phyloP scores from a whole-genome alignment of 2,888 invertebrate genomes.

The Meloe dianella region DNA sequence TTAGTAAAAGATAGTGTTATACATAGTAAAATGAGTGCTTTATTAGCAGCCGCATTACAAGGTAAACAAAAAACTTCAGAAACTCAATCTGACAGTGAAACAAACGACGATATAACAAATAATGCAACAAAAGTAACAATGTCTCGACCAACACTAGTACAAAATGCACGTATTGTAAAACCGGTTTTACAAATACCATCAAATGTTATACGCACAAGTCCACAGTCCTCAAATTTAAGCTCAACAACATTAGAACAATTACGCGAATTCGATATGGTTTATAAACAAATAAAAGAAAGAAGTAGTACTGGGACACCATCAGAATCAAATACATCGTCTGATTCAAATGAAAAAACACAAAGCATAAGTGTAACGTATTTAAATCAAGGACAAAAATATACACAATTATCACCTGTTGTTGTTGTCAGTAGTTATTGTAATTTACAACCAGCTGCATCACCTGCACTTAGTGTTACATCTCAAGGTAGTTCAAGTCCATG shows the following conservation, averaged over 20 bases:
- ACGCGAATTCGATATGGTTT: conserved; percentile 79
- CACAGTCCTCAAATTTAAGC: conserved; percentile 69
- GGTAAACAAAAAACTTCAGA: conserved; percentile 52
- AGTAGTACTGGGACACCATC: conserved; percentile 64
- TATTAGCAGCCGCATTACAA: conserved; percentile 60
- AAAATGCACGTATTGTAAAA: conserved; percentile 65
- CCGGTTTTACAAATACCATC: conserved; percentile 67
- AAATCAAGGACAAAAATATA: conserved; percentile 61
- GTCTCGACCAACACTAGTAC: conserved; percentile 63
- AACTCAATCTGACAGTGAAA: conserved; percentile 37
- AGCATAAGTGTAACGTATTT: conserved; percentile 64
- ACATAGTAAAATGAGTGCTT: conserved; percentile 60
- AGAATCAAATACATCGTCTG: conserved; percentile 42
- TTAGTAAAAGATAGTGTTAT: conserved; percentile 59
- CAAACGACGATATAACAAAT: conserved; percentile 38
- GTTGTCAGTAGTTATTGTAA: conserved; percentile 65
- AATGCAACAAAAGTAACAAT: conserved; percentile 40
- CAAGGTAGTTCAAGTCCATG: conserved; percentile 66
- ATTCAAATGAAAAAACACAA: conserved; percentile 54
- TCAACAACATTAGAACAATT: conserved; percentile 79
- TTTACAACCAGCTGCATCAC: conserved; percentile 62
- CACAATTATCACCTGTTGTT: conserved; percentile 62
- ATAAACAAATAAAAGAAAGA: conserved; percentile 80
- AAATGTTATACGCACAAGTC: conserved; percentile 66
- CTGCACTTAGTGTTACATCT: conserved; percentile 64